Conservation (phyloP, 1,140 invertebrate species). For the Papilio aristodemus region DNA sequence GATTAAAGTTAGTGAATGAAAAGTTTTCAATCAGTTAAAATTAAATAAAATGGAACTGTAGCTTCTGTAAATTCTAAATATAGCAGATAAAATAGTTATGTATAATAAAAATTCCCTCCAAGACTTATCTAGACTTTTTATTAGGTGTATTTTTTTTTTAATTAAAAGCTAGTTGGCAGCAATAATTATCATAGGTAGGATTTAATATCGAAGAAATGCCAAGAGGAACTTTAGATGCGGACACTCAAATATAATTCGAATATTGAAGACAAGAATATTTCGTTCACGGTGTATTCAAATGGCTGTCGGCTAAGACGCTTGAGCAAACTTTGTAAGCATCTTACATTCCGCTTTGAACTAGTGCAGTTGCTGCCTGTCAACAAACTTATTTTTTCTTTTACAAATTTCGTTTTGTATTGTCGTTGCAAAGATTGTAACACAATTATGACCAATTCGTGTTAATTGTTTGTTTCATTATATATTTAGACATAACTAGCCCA, state of each 20-base stretch:
- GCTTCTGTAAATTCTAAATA: not conserved
- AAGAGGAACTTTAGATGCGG: no score
- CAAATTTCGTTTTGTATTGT: no score
- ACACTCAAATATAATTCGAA: not conserved
- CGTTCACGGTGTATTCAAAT: not conserved
- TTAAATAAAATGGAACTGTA: not conserved
- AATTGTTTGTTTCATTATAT: no score
- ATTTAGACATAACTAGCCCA: no score
- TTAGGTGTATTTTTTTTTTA: no score
- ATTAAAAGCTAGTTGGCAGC: no score
- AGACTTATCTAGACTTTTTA: no score
- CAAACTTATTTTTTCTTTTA: not conserved
- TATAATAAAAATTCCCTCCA: no score
- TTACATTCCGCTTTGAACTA: not conserved
- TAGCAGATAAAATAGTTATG: no score
- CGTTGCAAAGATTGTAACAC: no score
- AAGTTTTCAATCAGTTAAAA: not conserved
- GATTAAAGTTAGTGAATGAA: not conserved
- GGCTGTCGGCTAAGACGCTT: not conserved
- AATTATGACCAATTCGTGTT: not conserved
- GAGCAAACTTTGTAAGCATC: constrained; percentile 5
- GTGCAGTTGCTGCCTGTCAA: not conserved
- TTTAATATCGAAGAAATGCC: no score
- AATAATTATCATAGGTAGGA: no score
- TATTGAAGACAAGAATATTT: not conserved